Evolutionary conservation across 2,888 invertebrate genomes (phyloP), one percentile per base, ranked within the genome.

Genomic region (Plusia festucae): DNA sequence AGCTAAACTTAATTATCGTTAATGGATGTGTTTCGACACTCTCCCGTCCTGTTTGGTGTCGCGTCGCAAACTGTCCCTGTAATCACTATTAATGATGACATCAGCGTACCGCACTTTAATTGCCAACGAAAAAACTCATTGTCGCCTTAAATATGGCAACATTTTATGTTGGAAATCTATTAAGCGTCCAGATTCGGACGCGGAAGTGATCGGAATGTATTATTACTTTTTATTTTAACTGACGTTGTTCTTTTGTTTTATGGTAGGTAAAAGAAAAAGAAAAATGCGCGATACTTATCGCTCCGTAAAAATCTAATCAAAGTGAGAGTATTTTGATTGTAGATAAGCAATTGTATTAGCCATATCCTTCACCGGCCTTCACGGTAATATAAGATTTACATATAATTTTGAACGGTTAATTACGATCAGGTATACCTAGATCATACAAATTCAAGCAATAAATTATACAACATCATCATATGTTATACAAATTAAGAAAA

Each of bases 1-100:
- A 73, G 65, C 65, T 24, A 60, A 63, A 71, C 68, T 76, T 83
- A 84, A 85, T 83, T 84, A 83, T 73, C 70, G 69, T 70, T 78
- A 81, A 82, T 82, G 76, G 78, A 80, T 70, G 77, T 77, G 78
- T 87, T 86, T 84, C 84, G 72, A 85, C 82, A 86, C 79, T 63
- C 70, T 72, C 65, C 61, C 72, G 57, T 55, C 58, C 63, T 70
- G 66, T 76, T 61, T 61, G 61, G 81, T 77, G 73, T 81, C 79
- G 70, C 67, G 68, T 76, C 79, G 77, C 76, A 74, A 78, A 78
- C 79, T 81, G 79, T 79, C 78, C 77, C 58, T 63, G 72, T 77
- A 81, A 81, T 81, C 79, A 79, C 71, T 68, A 69, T 57, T 74
- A 81, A 80, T 81, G 70, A 78, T 74, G 77, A 78, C 70, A 72